A percentile compares a stretch with the other conserved stretches of the same genome.
Evolutionary conservation across 2,888 invertebrate genomes (phyloP).

Genomic region (Norana najaformis): DNA sequence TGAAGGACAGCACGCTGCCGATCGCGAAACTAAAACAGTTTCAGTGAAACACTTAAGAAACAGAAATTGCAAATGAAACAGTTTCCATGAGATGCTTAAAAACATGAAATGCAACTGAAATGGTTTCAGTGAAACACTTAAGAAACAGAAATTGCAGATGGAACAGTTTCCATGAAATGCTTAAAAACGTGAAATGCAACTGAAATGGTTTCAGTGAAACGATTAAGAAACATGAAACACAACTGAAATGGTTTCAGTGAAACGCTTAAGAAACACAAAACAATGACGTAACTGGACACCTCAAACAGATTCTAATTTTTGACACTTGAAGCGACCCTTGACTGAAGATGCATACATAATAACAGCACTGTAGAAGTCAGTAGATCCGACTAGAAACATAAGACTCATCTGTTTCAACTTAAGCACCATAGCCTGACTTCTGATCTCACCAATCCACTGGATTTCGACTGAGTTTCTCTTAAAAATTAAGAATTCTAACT

Average conservation of each 20-base stretch:
- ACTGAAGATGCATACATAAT: no score
- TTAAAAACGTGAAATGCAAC: not conserved
- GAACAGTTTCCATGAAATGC: not conserved
- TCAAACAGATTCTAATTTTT: no score
- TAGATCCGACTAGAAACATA: no score
- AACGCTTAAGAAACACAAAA: not conserved
- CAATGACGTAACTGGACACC: no score
- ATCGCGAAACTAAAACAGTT: conserved; percentile 50
- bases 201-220: not conserved
- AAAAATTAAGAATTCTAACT: no score
- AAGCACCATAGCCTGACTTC: no score
- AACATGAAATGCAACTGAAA: not conserved
- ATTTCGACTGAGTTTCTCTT: no score
- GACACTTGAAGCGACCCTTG: no score
- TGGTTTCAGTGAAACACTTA: not conserved
- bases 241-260: not conserved
- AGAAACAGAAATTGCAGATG: not conserved
- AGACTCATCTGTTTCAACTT: no score
- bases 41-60: not conserved
- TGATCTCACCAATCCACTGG: no score
- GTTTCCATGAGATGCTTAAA: not conserved
- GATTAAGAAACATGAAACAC: not conserved
- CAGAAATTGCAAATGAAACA: not conserved
- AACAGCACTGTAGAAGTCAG: no score
- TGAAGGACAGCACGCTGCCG: conserved; percentile 60